Conservation (phyloP, 2,113 vertebrate species). For the Procapra przewalskii region DNA sequence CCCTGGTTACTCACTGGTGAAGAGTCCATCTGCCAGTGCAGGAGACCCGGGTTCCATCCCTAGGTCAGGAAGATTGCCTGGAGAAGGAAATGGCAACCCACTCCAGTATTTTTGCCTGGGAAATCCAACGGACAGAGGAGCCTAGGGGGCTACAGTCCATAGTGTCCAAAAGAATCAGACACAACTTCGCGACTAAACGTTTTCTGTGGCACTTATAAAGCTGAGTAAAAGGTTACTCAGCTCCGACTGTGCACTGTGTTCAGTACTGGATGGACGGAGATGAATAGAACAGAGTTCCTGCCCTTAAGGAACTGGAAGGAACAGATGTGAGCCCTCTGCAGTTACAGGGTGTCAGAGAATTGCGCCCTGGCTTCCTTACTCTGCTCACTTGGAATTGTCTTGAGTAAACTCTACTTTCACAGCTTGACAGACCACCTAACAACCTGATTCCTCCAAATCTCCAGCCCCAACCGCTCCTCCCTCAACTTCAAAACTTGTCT, state of each 20-base stretch:
- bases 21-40: neutral
- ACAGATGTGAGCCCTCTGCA: neutral
- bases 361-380: neutral
- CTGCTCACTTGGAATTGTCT: neutral
- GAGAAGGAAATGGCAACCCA: neutral
- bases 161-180: neutral
- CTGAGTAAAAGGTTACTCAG: neutral
- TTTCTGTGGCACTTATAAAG: neutral
- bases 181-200: neutral
- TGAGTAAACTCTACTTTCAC: neutral
- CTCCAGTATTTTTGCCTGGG: neutral
- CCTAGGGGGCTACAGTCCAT: neutral
- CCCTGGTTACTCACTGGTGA: neutral
- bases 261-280: neutral
- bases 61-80: neutral
- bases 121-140: neutral
- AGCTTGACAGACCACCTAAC: neutral
- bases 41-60: neutral
- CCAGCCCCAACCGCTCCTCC: neutral
- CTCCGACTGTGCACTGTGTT: neutral
- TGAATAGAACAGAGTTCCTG: neutral
- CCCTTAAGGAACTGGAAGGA: neutral
- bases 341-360: neutral
- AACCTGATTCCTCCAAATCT: neutral
- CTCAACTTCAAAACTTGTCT: neutral